Evolutionary conservation across 2,888 invertebrate genomes (phyloP).

Genomic region (Xestia sexstrigata): DNA sequence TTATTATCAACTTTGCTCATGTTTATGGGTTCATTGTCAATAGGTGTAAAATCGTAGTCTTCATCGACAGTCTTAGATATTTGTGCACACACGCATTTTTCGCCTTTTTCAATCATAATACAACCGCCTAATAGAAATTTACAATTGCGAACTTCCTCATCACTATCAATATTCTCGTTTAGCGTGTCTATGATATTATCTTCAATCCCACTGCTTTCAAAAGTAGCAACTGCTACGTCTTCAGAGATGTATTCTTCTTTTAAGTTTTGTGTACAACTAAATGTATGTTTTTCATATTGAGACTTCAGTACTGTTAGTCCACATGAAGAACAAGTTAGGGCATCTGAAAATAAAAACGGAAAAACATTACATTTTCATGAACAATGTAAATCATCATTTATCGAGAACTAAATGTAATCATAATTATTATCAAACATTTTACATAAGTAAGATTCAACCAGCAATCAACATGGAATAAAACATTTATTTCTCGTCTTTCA

Average conservation of each 20-base stretch:
- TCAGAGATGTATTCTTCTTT: constrained; percentile 32
- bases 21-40: constrained; percentile 51
- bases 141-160: constrained; percentile 70
- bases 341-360: constrained; percentile 35
- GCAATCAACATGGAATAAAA: too few relatives aligned
- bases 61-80: constrained; percentile 68
- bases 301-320: constrained; percentile 36
- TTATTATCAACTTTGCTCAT: constrained; percentile 42
- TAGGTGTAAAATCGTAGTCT: constrained; percentile 67
- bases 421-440: neutral
- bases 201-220: constrained; percentile 10
- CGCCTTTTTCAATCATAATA: constrained; percentile 70
- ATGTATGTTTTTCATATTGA: constrained; percentile 45
- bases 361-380: neutral
- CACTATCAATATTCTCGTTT: constrained; percentile 21
- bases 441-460: neutral
- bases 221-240: constrained; percentile 16
- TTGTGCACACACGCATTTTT: constrained; percentile 78
- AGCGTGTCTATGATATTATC: constrained; percentile 2
- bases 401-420: neutral
- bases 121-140: constrained; percentile 77
- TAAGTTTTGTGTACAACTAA: constrained; percentile 33
- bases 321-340: constrained; percentile 35
- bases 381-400: neutral
- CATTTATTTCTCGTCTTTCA: too few relatives aligned